phyloP scores from a whole-genome alignment of 2,113 vertebrate species.

The Drymodes brunneopygia region DNA sequence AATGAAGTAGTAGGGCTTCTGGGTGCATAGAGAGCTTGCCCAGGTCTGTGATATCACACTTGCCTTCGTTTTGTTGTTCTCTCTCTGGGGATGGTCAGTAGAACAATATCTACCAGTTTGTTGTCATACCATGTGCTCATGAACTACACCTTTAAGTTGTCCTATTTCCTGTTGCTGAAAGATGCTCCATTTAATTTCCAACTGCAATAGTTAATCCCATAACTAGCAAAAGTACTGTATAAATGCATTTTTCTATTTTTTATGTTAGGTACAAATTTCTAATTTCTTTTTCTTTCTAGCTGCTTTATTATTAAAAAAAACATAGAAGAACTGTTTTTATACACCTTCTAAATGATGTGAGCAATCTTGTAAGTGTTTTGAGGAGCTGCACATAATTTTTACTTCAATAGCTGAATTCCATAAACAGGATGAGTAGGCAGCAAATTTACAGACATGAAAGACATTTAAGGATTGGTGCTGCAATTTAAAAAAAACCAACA shows the following conservation, averaged over 20 bases:
- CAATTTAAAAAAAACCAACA: neutral
- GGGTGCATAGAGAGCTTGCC: neutral
- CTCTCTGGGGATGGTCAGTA: neutral
- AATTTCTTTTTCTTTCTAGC: neutral
- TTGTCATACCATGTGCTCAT: neutral
- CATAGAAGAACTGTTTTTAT: neutral
- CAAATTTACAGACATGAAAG: neutral
- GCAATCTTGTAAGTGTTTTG: neutral
- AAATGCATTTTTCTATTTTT: neutral
- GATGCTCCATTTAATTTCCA: neutral
- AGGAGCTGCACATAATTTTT: neutral
- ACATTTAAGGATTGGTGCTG: neutral
- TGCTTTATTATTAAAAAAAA: neutral
- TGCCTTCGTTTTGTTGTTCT: neutral
- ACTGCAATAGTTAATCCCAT: neutral
- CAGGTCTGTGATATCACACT: neutral
- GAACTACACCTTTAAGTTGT: neutral
- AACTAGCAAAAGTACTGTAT: neutral
- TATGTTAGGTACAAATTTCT: neutral
- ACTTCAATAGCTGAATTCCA: neutral
- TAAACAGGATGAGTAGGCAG: neutral
- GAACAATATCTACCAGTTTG: neutral
- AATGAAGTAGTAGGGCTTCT: neutral
- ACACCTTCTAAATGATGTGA: neutral
- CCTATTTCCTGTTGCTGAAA: neutral